phyloP scores from a whole-genome alignment of 2,797 vertebrate genomes.

The Phoebastria nigripes region DNA sequence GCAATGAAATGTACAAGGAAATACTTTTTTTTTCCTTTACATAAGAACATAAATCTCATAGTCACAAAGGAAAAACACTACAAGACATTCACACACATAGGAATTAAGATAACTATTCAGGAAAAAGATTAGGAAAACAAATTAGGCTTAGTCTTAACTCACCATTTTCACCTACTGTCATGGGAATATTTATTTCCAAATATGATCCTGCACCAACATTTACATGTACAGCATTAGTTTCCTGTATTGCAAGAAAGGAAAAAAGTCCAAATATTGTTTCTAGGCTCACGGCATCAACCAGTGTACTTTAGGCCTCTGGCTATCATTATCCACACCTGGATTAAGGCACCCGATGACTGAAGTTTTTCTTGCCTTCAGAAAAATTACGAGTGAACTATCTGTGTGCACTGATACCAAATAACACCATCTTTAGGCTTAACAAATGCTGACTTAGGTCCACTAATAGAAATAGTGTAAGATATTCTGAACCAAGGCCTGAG shows the following conservation, averaged over 20 bases:
- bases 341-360: background rate
- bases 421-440: background rate
- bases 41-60: background rate
- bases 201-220: slow-evolving; percentile 98
- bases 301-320: background rate
- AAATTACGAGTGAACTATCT: background rate
- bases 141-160: slow-evolving; percentile 28
- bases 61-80: background rate
- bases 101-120: background rate
- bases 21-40: background rate
- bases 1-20: background rate
- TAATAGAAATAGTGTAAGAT: background rate
- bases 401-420: background rate
- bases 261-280: background rate
- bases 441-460: background rate
- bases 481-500: background rate
- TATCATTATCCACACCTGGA: background rate
- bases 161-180: slow-evolving; percentile 94
- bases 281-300: background rate
- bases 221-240: slow-evolving; percentile 98
- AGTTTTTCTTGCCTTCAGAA: background rate
- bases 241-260: slow-evolving; percentile 72
- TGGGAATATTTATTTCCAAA: slow-evolving; percentile 97
- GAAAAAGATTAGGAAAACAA: background rate
- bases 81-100: background rate